Evolutionary conservation across 2,113 vertebrate genomes (phyloP).

Genomic region (Melanerpes aurifrons): DNA sequence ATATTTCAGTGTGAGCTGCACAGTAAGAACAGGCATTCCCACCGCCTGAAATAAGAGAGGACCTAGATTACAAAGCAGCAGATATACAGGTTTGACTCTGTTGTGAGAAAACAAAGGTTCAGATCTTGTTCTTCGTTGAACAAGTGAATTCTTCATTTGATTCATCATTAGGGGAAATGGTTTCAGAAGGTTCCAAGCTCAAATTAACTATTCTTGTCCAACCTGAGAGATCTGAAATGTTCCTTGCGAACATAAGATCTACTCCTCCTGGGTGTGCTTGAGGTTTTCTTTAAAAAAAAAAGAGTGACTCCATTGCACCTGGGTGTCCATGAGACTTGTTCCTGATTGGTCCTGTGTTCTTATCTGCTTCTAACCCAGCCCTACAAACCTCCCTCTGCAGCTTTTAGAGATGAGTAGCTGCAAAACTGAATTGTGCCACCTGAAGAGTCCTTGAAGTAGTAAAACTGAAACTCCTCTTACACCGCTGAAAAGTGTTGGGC

Average conservation of each 20-base stretch:
- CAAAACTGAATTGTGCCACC: background rate
- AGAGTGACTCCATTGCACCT: background rate
- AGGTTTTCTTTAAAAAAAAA: background rate
- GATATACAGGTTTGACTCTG: background rate
- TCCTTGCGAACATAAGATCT: too few relatives aligned
- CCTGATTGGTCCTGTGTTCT: background rate
- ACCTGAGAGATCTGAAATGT: background rate
- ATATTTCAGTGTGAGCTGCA: background rate
- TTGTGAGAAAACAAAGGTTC: background rate
- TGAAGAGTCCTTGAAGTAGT: background rate
- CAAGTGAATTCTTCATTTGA: background rate
- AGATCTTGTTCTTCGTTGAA: background rate
- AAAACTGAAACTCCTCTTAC: background rate
- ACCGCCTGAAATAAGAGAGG: background rate
- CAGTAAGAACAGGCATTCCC: background rate
- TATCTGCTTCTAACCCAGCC: background rate
- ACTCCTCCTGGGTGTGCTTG: background rate
- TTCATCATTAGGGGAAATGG: background rate
- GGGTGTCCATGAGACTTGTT: accelerated
- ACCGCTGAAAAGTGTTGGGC: accelerated
- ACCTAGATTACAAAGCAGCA: background rate
- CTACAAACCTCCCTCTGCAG: background rate
- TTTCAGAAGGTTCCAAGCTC: background rate
- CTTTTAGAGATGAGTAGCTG: background rate
- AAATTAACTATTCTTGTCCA: background rate